A percentile compares a stretch with the other conserved stretches of the same genome.
phyloP scores from a whole-genome alignment of 2,113 vertebrate genomes.

The Hemiprocne comata region DNA sequence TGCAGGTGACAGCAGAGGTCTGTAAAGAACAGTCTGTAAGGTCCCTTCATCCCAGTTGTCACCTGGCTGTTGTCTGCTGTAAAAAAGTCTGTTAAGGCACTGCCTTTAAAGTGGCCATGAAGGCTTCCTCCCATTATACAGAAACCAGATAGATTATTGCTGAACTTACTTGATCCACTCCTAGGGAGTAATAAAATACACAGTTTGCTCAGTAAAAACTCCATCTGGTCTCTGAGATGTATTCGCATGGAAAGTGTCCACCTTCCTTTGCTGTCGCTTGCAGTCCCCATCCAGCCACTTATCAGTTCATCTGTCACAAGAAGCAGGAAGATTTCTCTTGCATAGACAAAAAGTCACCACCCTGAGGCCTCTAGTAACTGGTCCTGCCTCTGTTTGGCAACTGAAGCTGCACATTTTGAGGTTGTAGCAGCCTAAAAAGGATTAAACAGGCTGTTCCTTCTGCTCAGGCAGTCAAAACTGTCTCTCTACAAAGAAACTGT shows the following conservation, averaged over 20 bases:
- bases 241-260: not conserved
- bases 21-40: not conserved
- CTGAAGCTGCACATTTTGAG: not conserved
- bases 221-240: slow-evolving; percentile 17
- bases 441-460: not conserved
- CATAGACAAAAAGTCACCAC: slow-evolving; percentile 3
- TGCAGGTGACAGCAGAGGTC: not conserved
- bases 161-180: slow-evolving; percentile 1
- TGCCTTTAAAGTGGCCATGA: not conserved
- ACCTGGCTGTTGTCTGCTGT: not conserved
- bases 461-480: not conserved
- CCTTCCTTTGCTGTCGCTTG: not conserved
- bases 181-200: slow-evolving; percentile 1
- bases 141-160: slow-evolving; percentile 30
- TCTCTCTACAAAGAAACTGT: not conserved
- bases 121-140: not conserved
- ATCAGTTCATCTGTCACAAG: slow-evolving; percentile 28
- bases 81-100: not conserved
- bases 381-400: not conserved
- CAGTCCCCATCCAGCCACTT: slow-evolving; percentile 25
- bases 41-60: not conserved
- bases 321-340: slow-evolving; percentile 3
- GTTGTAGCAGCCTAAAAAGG: not conserved
- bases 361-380: not conserved
- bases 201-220: slow-evolving; percentile 10